Evolutionary conservation across 2,888 invertebrate genomes (phyloP), one percentile per base, ranked within the genome.

Genomic region (Matsumyia berberina): DNA sequence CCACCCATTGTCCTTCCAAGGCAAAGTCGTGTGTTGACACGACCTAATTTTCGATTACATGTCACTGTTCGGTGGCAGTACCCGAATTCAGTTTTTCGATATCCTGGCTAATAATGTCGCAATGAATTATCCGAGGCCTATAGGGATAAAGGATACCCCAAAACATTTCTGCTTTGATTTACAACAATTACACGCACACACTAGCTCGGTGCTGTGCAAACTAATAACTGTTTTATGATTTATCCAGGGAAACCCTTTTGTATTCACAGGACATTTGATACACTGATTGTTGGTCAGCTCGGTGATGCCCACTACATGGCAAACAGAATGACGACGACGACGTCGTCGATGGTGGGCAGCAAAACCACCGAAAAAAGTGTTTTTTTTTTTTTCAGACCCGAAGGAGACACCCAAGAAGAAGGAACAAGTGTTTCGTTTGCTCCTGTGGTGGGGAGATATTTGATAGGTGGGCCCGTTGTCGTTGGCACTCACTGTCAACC

Each of bases 31-130:
- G 70, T 74, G 85, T 85, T 85, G 85, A 85, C 79, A 85, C 80
- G 85, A 85, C 85, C 85, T 76, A 85, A 79, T 85, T 85, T 80
- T 79, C 74, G 79, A 80, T 85, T 76, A 85, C 74, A 74, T 64
- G 58, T 44, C 67, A 62, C 46, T 64, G 39, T 15, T 64, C 2
- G 31, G 37, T 39, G 60, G 62, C 31, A 17, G 62, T 42, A 15
- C 11, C 19, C 44, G 44, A 66, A 57, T 57, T 85, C 57, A 57
- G 42, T 74, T n/a, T n/a, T 76, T 70, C 64, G 67, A 62, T 73
- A 78, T 62, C 78, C 73, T 76, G 57, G 60, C 73, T 69, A 73
- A 83, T 83, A 83, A 78, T 78, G 83, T 78, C 78, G 53, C 62
- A 78, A 73, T 73, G 78, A 83, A 83, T 83, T 73, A 76, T 64